Conservation (phyloP, 2,888 invertebrate genomes). For the Erebia palarica region DNA sequence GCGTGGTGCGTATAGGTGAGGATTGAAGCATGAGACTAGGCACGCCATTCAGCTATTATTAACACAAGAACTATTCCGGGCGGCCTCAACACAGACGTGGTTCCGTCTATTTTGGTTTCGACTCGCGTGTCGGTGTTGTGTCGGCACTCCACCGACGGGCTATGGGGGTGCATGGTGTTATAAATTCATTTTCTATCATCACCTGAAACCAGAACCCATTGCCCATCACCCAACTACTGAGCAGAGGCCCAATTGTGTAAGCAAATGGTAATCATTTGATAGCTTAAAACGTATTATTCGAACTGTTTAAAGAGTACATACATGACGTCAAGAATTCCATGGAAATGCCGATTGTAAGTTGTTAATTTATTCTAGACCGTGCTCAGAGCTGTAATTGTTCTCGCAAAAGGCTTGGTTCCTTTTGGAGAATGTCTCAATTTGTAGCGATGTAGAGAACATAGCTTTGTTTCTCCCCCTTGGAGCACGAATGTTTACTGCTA, state of each 20-base stretch:
- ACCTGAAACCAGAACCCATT: too few species aligned
- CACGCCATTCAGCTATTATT: constrained; percentile 63
- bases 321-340: constrained; percentile 11
- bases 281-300: too few species aligned
- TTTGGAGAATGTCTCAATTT: constrained; percentile 29
- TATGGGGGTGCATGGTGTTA: constrained; percentile 27
- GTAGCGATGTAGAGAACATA: constrained; percentile 27
- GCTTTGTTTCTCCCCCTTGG: constrained; percentile 38
- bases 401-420: constrained; percentile 12
- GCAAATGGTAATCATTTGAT: too few species aligned
- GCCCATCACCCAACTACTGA: too few species aligned
- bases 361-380: constrained; percentile 29
- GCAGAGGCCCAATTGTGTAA: too few species aligned
- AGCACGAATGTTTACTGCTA: constrained; percentile 56
- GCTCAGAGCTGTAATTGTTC: constrained; percentile 26
- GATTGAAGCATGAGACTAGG: constrained; percentile 47
- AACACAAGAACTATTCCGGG: constrained; percentile 63
- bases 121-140: constrained; percentile 50
- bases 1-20: constrained; percentile 37
- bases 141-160: constrained; percentile 20
- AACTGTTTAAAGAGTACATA: too few species aligned
- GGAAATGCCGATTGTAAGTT: constrained; percentile 14
- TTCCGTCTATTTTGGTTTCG: constrained; percentile 67
- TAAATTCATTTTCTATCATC: constrained; percentile 9
- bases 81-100: constrained; percentile 72